Percentiles rank a stretch among this genome's conserved stretches.
These are phyloP conservation scores for Proteles cristata DNA, from an alignment of 2,113 vertebrate genomes.

Conservation along the genomic window DNA sequence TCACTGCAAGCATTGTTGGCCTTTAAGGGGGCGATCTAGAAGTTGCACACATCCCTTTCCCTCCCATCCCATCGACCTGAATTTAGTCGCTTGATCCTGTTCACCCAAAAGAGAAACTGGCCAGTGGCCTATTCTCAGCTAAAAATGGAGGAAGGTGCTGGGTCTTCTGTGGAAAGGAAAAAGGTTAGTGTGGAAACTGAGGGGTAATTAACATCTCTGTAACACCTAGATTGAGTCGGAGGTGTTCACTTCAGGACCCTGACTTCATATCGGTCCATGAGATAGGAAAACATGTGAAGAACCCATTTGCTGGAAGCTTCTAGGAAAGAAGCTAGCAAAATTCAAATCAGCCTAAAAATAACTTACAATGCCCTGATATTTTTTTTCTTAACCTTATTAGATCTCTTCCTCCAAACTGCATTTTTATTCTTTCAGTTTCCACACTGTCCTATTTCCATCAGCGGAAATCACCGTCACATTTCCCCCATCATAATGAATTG, in stretches of 20 bases:
- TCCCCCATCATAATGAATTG: neutral
- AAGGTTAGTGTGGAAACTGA: neutral
- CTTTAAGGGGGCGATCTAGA: neutral
- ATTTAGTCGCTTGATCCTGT: neutral
- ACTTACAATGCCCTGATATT: neutral
- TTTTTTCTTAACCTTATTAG: constrained; percentile 34
- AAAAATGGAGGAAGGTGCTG: neutral
- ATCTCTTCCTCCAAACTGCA: neutral
- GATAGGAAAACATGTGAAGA: constrained; percentile 33
- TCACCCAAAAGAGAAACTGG: neutral
- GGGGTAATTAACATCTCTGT: neutral
- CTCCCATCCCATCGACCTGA: neutral
- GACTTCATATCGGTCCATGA: neutral
- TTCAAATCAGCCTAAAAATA: constrained; percentile 47
- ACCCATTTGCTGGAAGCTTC: constrained; percentile 38
- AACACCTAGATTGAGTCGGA: neutral
- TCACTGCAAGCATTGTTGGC: neutral
- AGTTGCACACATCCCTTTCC: neutral
- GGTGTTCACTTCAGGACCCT: neutral
- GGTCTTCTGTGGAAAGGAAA: neutral
- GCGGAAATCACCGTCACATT: neutral
- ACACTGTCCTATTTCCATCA: neutral
- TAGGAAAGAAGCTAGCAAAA: constrained; percentile 39
- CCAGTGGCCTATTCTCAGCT: neutral
- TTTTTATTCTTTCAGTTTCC: neutral